Percentiles rank a stretch among this genome's conserved stretches.
Conservation (phyloP, 2,797 vertebrate species). For the Dallia pectoralis region DNA sequence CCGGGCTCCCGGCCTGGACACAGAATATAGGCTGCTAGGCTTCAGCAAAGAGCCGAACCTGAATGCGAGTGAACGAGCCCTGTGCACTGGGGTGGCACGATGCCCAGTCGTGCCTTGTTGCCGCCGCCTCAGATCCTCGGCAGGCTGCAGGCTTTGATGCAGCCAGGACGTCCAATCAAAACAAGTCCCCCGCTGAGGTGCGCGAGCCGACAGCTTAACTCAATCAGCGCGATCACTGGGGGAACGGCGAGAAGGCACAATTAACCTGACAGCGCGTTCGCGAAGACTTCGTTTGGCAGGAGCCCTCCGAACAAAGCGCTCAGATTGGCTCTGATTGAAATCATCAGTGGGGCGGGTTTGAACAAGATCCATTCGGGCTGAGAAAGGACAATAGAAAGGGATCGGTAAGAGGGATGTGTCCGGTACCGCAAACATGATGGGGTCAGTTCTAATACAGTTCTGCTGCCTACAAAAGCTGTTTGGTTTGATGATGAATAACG, state of each 20-base stretch:
- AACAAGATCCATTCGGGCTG: constrained; percentile 25
- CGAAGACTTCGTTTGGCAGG: constrained; percentile 55
- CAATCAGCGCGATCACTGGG: constrained; percentile 60
- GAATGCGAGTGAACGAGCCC: constrained; percentile 54
- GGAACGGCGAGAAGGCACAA: constrained; percentile 38
- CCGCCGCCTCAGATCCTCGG: constrained; percentile 41
- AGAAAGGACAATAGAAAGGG: constrained; percentile 33
- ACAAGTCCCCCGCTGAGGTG: constrained; percentile 43
- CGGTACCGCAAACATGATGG: constrained; percentile 53
- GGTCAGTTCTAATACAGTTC: constrained; percentile 42
- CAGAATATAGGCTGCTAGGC: constrained; percentile 37
- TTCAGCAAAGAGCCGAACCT: constrained; percentile 46
- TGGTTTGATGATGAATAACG: constrained; percentile 57
- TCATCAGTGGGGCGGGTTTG: constrained; percentile 47
- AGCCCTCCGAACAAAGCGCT: constrained; percentile 39
- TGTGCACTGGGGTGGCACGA: constrained; percentile 40
- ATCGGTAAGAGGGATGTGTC: constrained; percentile 28
- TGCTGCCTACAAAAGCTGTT: constrained; percentile 44
- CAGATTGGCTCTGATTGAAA: constrained; percentile 67
- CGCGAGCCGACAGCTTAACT: constrained; percentile 49
- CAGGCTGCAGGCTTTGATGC: constrained; percentile 54
- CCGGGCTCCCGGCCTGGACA: constrained; percentile 49
- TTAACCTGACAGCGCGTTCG: constrained; percentile 47
- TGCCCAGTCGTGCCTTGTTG: constrained; percentile 49
- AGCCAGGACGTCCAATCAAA: constrained; percentile 51